phyloP scores from a whole-genome alignment of 2,113 vertebrate genomes.

The Crotalus viridis region DNA sequence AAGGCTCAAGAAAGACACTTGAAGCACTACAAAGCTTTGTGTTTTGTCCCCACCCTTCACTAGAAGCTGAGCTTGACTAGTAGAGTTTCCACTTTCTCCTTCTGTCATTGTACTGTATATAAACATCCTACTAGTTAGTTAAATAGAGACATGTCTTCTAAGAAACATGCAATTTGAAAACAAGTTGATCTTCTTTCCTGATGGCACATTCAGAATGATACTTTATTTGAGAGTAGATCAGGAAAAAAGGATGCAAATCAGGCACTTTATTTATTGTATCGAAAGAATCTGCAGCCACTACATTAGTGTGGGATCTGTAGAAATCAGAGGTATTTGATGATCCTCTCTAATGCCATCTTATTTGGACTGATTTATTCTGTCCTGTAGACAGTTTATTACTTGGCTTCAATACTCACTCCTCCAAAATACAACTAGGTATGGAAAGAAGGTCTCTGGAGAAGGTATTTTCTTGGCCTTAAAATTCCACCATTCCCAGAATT shows the following conservation, averaged over 20 bases:
- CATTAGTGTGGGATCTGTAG: neutral
- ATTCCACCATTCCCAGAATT: neutral
- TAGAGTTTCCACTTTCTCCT: slow-evolving; percentile 7
- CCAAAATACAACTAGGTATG: neutral
- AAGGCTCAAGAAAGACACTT: slow-evolving; percentile 45
- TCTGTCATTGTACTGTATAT: slow-evolving; percentile 58
- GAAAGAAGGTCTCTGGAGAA: neutral
- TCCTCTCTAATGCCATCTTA: neutral
- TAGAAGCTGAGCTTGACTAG: neutral
- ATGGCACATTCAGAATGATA: slow-evolving; percentile 28
- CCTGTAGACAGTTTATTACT: neutral
- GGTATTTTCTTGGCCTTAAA: neutral
- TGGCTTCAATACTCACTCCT: neutral
- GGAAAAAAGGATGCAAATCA: neutral
- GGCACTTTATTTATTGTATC: neutral
- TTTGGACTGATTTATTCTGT: neutral
- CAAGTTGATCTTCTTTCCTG: slow-evolving; percentile 51
- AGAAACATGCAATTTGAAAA: slow-evolving; percentile 46
- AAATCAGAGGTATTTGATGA: neutral
- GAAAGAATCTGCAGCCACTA: neutral
- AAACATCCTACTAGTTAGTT: slow-evolving; percentile 47
- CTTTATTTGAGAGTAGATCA: neutral
- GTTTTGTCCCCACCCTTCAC: neutral
- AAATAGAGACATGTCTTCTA: slow-evolving; percentile 2
- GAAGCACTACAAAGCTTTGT: slow-evolving; percentile 27